These are phyloP conservation scores for Aplocera efformata DNA, from an alignment of 2,888 invertebrate species.

Conservation along the genomic window DNA sequence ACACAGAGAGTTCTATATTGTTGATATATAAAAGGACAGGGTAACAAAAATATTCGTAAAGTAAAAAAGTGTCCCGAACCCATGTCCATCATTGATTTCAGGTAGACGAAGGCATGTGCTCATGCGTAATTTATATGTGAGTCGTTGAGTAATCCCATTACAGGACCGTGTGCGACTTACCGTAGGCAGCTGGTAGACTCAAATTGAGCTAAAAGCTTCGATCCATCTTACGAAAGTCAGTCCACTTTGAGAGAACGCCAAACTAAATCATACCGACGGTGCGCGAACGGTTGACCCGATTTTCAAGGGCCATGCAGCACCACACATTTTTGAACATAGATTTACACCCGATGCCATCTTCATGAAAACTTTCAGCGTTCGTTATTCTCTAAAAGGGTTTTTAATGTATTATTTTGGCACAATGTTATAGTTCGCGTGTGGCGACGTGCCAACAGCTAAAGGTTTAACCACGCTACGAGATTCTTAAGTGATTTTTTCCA, in stretches of 20 bases:
- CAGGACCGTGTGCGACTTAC: conserved; percentile 46
- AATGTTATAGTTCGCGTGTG: conserved; percentile 56
- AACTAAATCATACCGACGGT: conserved; percentile 60
- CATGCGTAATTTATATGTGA: conserved; percentile 58
- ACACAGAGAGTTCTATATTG: conserved; percentile 13
- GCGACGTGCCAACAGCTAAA: conserved; percentile 66
- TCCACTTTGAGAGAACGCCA: conserved; percentile 65
- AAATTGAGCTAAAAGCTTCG: conserved; percentile 73
- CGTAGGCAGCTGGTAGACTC: conserved; percentile 58
- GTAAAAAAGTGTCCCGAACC: conserved; percentile 27
- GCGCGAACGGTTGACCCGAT: conserved; percentile 59
- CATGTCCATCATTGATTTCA: conserved; percentile 32
- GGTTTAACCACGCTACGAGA: conserved; percentile 61
- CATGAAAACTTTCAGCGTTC: conserved; percentile 57
- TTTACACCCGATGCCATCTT: conserved; percentile 38
- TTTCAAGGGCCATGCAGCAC: conserved; percentile 46
- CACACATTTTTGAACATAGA: conserved; percentile 45
- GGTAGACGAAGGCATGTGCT: conserved; percentile 30
- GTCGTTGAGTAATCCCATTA: conserved; percentile 53
- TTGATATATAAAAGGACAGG: conserved; percentile 29
- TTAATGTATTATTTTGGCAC: conserved; percentile 76
- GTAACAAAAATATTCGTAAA: conserved; percentile 27
- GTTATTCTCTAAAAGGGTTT: conserved; percentile 62
- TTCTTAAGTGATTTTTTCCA: conserved; percentile 74
- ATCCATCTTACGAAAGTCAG: conserved; percentile 69